Base-by-base conservation (phyloP, 2,888 invertebrate species). In the Leptinotarsa juncta region DNA sequence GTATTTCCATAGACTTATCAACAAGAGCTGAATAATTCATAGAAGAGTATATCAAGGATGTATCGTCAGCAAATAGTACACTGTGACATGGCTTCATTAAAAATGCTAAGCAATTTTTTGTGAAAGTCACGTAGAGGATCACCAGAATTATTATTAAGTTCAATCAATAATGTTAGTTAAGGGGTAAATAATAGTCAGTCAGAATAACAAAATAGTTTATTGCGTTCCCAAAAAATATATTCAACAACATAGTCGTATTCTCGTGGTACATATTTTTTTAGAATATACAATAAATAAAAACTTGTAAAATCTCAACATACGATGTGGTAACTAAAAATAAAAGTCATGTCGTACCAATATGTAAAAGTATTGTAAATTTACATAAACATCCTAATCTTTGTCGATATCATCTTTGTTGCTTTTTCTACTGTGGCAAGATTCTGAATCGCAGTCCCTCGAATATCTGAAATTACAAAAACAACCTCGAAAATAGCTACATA, bases 391-490 rank as follows among this genome's bases (percentile, higher is more conserved):
- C 69, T 73, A 79, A n/a, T 79, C 76, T 74, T 79, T 80, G 53
- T 81, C 79, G 72, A 71, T 79, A 67, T 82, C 81, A 66, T 84
- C 83, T 73, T 82, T 81, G 74, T 82, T 82, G 67, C 83, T 84
- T 75, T 82, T 83, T 67, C 81, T 79, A 74, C 82, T 83, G 69
- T 83, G 81, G 75, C 80, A 81, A 68, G 82, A 83, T 67, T 82
- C 83, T 42, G 81, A 79, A 72, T 84, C 84, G 73, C 82, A 84
- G 75, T 84, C 84, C 76, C 80, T 84, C 26, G 84, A 81, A 75
- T 80, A 84, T 79, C 83, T 84, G 81, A 67, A 82, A 82, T 70
- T 74, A 71, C 71, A 49, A 57, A 67, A 49, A 60, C 55, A 70
- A 65, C 48, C 20, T 55, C 16, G 51, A 53, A 26, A 57, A 20